Evolutionary conservation across 2,797 vertebrate genomes (phyloP), one percentile per base, ranked within the genome.

Genomic region (Gambusia yucatana): DNA sequence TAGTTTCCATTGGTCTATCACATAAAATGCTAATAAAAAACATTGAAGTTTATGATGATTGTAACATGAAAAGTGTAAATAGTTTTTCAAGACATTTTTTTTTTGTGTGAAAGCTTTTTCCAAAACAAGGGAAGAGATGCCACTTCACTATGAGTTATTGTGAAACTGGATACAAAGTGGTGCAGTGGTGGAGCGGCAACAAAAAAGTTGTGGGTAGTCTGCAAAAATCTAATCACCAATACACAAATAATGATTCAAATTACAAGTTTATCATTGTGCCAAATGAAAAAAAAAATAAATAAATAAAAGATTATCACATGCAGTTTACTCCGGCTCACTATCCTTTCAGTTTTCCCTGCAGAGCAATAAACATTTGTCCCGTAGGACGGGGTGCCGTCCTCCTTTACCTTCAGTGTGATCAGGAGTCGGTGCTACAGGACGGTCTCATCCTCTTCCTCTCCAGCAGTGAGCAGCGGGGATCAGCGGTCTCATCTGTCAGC

Each of bases 321-420:
- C 48, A 6, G 76, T 41, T 82, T 20, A 22, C 14, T 50, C 9
- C 2, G 50, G 57, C 72, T 22, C 48, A 71, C n/a, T 76, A 10
- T 59, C 39, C 48, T 5, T 20, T 71, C 5, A 28, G 14, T 44
- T 28, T 71, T 44, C 25, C 8, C 13, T 10, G 41, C 67, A 71
- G 47, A 52, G 61, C 77, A 52, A 47, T 3, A 77, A 8, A 74
- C 20, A 36, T 81, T 9, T 55, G 77, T 82, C 89, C 88, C 46
- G 16, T 44, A 75, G n/a, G 69, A 22, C 67, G 39, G 28, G 25
- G 79, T 80, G 72, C 83, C 61, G 17, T 44, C 69, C 59, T 44
- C 43, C 63, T 77, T 87, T 89, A 90, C 92, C 93, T 92, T 82
- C 20, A 48, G 25, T 52, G n/a, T 75, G 65, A 36, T 63, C 2